Evolutionary conservation across 2,888 invertebrate species (phyloP).

Genomic region (Sepioteuthis lessoniana): DNA sequence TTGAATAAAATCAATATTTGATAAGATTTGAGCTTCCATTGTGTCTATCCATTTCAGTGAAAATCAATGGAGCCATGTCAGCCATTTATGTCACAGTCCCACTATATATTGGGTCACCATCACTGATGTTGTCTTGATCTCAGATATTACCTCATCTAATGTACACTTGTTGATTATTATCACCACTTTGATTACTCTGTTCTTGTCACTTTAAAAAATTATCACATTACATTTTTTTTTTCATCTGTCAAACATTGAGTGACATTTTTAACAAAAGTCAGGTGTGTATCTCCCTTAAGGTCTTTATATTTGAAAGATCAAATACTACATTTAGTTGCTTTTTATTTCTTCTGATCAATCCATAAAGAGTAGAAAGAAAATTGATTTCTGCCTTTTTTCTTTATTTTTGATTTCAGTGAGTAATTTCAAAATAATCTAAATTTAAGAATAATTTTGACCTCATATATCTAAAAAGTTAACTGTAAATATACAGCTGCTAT

Average conservation of each 20-base stretch:
- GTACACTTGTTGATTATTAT: too few species aligned
- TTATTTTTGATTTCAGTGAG: not conserved
- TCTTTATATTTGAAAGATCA: not conserved
- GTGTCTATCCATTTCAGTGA: slow-evolving; percentile 45
- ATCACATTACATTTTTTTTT: not conserved
- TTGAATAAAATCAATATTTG: slow-evolving; percentile 45
- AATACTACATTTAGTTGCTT: not conserved
- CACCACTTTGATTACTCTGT: not conserved
- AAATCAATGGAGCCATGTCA: slow-evolving; percentile 42
- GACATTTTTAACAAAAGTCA: not conserved
- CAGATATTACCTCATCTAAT: not conserved
- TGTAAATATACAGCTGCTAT: not conserved
- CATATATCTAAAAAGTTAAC: not conserved
- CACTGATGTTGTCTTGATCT: not conserved
- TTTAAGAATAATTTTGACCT: not conserved
- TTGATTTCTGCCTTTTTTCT: not conserved
- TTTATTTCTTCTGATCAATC: not conserved
- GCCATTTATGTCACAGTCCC: slow-evolving; percentile 39
- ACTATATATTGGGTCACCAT: slow-evolving; percentile 14
- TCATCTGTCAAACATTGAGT: not conserved
- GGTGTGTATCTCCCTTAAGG: too few species aligned
- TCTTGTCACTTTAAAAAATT: too few species aligned
- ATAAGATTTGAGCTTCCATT: slow-evolving; percentile 42
- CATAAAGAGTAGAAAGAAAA: not conserved
- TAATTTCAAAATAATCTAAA: too few species aligned